Conservation (phyloP, 2,797 vertebrate species). For the Premnoplex brunnescens region DNA sequence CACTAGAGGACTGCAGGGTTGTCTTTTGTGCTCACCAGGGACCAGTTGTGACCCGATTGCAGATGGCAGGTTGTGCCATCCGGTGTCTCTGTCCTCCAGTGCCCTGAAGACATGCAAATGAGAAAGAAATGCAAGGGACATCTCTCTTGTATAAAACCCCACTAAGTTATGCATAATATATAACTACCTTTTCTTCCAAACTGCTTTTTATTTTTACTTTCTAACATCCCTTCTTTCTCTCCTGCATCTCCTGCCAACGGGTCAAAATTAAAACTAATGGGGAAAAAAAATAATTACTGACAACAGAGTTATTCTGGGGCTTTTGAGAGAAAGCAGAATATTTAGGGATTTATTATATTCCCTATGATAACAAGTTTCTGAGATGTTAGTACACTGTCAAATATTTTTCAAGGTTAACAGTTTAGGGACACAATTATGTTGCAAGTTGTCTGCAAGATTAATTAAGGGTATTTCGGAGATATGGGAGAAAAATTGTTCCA, state of each 20-base stretch:
- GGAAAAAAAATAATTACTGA: accelerated
- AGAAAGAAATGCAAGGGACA: not conserved
- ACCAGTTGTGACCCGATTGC: not conserved
- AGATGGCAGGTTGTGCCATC: not conserved
- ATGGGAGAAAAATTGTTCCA: slow-evolving; percentile 6
- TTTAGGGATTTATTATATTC: slow-evolving; percentile 49
- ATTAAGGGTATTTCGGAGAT: slow-evolving; percentile 60
- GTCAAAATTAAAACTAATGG: not conserved
- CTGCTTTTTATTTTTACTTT: not conserved
- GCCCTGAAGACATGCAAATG: not conserved
- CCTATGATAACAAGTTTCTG: slow-evolving; percentile 36
- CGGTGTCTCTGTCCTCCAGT: not conserved
- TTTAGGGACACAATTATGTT: slow-evolving; percentile 65
- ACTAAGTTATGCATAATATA: not conserved
- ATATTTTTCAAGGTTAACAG: slow-evolving; percentile 68
- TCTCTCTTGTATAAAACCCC: not conserved
- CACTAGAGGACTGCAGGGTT: not conserved
- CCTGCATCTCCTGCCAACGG: not conserved
- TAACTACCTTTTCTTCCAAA: not conserved
- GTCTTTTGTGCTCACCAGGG: not conserved
- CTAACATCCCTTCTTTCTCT: not conserved
- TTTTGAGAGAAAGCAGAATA: slow-evolving; percentile 13
- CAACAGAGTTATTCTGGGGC: not conserved
- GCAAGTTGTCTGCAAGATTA: slow-evolving; percentile 52
- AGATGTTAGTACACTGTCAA: slow-evolving; percentile 55